phyloP scores from a whole-genome alignment of 2,113 vertebrate species.

The Thunnus thynnus region DNA sequence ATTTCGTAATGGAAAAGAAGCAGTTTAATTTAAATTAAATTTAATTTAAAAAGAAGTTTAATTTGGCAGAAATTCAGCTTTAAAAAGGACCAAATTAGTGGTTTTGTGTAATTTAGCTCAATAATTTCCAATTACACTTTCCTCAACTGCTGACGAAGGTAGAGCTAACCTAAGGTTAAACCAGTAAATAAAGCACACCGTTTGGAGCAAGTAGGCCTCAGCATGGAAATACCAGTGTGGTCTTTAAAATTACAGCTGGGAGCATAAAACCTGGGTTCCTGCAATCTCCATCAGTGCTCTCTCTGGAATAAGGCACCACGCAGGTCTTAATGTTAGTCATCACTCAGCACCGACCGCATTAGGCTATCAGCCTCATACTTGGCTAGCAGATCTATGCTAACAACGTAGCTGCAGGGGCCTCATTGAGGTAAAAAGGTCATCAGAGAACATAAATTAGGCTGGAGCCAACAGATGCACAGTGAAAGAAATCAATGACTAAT shows the following conservation, averaged over 20 bases:
- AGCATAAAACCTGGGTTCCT: conserved; percentile 10
- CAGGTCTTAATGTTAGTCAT: conserved; percentile 57
- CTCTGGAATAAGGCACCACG: conserved; percentile 12
- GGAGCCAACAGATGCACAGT: conserved; percentile 38
- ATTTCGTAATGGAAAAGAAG: not conserved
- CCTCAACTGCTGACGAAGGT: not conserved
- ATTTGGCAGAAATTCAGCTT: not conserved
- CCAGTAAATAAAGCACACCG: not conserved
- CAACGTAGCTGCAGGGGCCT: conserved; percentile 53
- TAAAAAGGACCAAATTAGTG: not conserved
- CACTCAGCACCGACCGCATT: conserved; percentile 42
- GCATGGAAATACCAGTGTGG: not conserved
- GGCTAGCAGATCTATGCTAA: conserved; percentile 65
- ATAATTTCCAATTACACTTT: not conserved
- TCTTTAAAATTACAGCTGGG: conserved; percentile 12
- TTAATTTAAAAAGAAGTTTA: no score
- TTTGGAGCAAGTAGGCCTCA: not conserved
- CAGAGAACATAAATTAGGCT: conserved; percentile 48
- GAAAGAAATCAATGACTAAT: conserved; percentile 62
- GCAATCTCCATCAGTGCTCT: not conserved
- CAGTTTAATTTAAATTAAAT: no score
- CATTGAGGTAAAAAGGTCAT: conserved; percentile 59
- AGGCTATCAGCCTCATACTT: conserved; percentile 42
- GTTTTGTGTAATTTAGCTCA: not conserved
- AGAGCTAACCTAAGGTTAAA: not conserved